phyloP scores from a whole-genome alignment of 2,797 vertebrate species.

The Hypotaenidia philippensis region DNA sequence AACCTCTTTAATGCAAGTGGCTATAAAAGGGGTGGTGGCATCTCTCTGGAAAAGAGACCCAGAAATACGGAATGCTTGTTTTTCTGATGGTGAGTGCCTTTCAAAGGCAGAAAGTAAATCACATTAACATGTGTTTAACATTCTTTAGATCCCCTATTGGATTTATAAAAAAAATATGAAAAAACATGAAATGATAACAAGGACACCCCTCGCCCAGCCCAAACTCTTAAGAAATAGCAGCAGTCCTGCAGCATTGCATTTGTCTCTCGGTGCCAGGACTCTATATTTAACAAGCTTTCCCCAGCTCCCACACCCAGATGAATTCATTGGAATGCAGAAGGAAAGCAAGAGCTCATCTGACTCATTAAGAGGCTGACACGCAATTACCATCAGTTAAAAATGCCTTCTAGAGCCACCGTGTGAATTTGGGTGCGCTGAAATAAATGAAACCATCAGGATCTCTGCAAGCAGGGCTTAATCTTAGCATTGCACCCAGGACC shows the following conservation, averaged over 20 bases:
- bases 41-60: background rate
- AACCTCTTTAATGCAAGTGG: background rate
- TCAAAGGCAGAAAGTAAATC: background rate
- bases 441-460: background rate
- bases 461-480: background rate
- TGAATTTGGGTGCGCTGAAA: conserved; percentile 46
- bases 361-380: conserved; percentile 67
- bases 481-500: background rate
- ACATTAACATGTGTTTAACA: background rate
- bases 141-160: background rate
- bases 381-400: conserved; percentile 72
- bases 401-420: conserved; percentile 29
- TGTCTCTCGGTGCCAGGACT: conserved; percentile 52
- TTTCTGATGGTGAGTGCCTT: background rate
- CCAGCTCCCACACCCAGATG: conserved; percentile 70
- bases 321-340: conserved; percentile 73
- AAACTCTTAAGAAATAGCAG: conserved; percentile 64
- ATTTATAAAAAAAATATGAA: background rate
- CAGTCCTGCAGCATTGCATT: conserved; percentile 46
- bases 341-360: conserved; percentile 67
- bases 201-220: conserved; percentile 24
- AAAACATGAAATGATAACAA: background rate
- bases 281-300: conserved; percentile 72
- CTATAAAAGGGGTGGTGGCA: background rate
- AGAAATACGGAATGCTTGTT: background rate